Evolutionary conservation across 23 tunicate species (phyloP), one percentile per base, ranked within the genome.

Genomic region (Ciona savignyi): DNA sequence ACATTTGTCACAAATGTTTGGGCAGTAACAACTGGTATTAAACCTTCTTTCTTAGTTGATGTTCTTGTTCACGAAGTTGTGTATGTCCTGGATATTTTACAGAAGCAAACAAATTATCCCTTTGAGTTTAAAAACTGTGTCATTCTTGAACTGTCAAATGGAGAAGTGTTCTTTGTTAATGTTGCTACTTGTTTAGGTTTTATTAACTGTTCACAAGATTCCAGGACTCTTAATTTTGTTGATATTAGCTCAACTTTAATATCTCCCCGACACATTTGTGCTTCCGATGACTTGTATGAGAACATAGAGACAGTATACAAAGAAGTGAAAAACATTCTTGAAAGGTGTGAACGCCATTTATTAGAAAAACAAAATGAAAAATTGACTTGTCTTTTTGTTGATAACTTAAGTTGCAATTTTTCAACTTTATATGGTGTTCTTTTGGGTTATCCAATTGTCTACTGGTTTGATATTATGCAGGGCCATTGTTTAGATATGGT

Each of bases 401-500:
- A n/a, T n/a, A n/a, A n/a, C n/a, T n/a, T n/a, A n/a, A n/a, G n/a
- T n/a, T 20, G 25, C 1, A 70, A 70, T 31, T 27, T 70, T 19
- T 4, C 74, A 32, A 34, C 74, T 2, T 51, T 70, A 4, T 70
- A 27, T 70, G 74, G 74, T 19, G 51, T 70, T 70, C 27, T 81
- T 23, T 42, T 81, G 27, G 70, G 70, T 42, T 81, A 81, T 42
- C 78, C 85, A 32, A 25, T 81, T 66, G 78, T 81, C 1, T 81
- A 81, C 66, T 81, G 85, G 85, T 73, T 33, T 81, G 73, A 81
- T 42, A 30, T 66, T 1, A 42, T 3, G 19, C 4, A 23, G 51
- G n/a, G n/a, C n/a, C 65, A 63, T 27, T 81, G 85, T 66, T 27
- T 81, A 23, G 9, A 24, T 65, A 73, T 62, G 78, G 29, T 29